phyloP scores from a whole-genome alignment of 2,888 invertebrate species.

The Acanthosepion esculentum region DNA sequence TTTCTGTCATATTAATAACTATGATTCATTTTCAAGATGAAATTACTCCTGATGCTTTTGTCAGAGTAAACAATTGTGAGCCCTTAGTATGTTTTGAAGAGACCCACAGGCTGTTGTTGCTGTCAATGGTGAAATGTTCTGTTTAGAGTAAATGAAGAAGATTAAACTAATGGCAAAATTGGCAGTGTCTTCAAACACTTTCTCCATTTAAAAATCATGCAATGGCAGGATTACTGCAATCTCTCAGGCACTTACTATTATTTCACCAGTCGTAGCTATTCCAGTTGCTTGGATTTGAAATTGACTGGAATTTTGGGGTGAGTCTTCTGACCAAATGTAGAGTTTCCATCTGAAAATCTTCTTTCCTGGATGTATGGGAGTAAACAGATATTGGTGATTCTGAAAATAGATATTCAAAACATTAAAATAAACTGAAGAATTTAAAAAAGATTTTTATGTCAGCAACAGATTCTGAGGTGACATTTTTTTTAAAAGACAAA shows the following conservation, averaged over 20 bases:
- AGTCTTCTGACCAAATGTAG: constrained; percentile 72
- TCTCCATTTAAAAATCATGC: not conserved
- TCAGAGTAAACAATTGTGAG: not conserved
- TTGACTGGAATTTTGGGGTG: constrained; percentile 66
- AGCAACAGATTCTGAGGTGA: not conserved
- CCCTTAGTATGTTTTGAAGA: not conserved
- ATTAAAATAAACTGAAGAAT: not conserved
- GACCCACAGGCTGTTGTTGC: not conserved
- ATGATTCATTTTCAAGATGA: not conserved
- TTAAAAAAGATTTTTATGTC: not conserved
- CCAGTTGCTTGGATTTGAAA: constrained; percentile 70
- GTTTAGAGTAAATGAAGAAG: not conserved
- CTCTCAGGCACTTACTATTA: constrained; percentile 66
- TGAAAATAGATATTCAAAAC: constrained; percentile 52
- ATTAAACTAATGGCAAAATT: not conserved
- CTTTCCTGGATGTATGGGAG: constrained; percentile 66
- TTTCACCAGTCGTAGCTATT: constrained; percentile 71
- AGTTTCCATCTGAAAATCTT: constrained; percentile 72
- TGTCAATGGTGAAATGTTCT: too few relatives aligned
- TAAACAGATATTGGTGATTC: constrained; percentile 69
- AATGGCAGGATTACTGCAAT: not conserved
- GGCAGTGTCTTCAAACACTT: not conserved
- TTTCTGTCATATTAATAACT: not conserved
- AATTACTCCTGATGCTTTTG: not conserved
- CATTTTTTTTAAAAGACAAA: too few relatives aligned